Evolutionary conservation across 2,113 vertebrate genomes (phyloP).

Genomic region (Porphyrio hochstetteri): DNA sequence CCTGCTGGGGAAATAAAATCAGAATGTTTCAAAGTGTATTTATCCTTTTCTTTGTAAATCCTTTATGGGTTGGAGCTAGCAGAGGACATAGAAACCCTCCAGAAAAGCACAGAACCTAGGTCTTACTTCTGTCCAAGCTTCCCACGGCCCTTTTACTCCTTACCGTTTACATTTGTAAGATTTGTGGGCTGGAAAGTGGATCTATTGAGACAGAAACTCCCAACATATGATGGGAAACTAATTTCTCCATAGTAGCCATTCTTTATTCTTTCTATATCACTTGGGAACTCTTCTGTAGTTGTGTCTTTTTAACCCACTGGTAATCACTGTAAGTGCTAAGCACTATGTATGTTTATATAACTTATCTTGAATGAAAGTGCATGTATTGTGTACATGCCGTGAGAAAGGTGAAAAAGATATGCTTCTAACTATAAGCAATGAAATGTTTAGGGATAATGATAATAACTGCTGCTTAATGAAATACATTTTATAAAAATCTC

Average conservation of each 20-base stretch:
- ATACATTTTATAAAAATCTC: not conserved
- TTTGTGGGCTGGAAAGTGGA: not conserved
- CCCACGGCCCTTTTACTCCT: not conserved
- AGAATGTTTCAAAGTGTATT: not conserved
- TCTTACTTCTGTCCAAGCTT: not conserved
- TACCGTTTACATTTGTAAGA: not conserved
- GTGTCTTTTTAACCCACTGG: not conserved
- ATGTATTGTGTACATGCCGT: not conserved
- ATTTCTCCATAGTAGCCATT: not conserved
- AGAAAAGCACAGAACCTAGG: not conserved
- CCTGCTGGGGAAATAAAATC: not conserved
- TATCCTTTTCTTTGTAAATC: not conserved
- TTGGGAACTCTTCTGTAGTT: not conserved
- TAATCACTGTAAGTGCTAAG: not conserved
- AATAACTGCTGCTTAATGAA: not conserved
- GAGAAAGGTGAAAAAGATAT: not conserved
- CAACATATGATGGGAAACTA: not conserved
- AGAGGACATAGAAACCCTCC: not conserved
- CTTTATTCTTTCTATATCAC: not conserved
- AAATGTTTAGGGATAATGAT: not conserved
- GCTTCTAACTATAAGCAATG: not conserved
- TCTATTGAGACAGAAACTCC: not conserved
- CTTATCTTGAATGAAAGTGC: not conserved
- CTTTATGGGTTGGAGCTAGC: not conserved
- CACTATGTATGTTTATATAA: not conserved